Evolutionary conservation across 2,888 invertebrate genomes (phyloP), one percentile per base, ranked within the genome.

Genomic region (Synergus itoensis): DNA sequence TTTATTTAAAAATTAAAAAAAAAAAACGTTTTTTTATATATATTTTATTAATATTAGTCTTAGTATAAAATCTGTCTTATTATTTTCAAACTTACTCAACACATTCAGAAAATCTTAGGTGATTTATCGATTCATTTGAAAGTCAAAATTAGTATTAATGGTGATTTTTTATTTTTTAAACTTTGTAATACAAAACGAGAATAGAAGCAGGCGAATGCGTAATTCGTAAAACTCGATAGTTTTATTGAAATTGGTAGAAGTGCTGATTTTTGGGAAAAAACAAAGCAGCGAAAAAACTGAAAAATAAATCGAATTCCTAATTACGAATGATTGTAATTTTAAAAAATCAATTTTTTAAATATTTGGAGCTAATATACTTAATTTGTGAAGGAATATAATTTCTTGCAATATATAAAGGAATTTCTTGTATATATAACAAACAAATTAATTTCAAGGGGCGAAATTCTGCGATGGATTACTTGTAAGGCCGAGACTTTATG

Each of bases 401-500:
- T n/a, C n/a, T n/a, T n/a, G n/a, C n/a, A n/a, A n/a, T n/a, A n/a
- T n/a, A n/a, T n/a, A n/a, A n/a, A n/a, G n/a, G n/a, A 36, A 73
- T 53, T 73, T 73, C 48, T 69, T 67, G 43, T 67, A 67, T 21
- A 45, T 69, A 48, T 28, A 28, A 69, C 9, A 12, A 48, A 48
- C 69, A 69, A 69, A 69, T 69, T 48, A 48, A 48, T 48, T 69
- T 69, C 69, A 69, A 69, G 45, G 45, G 69, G 16, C 45, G 28
- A 69, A 69, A 69, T 48, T 48, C 69, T 69, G 28, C 69, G 69
- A 45, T 73, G 69, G 48, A 73, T 53, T 53, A 53, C 69, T 36
- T 73, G 73, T 73, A 73, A 57, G n/a, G 73, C 73, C 53, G 53
- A 53, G 53, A 73, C 36, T 73, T 73, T 73, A 53, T 73, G 36